Base-by-base conservation (phyloP, 2,888 invertebrate species). In the Sepiola atlantica region DNA sequence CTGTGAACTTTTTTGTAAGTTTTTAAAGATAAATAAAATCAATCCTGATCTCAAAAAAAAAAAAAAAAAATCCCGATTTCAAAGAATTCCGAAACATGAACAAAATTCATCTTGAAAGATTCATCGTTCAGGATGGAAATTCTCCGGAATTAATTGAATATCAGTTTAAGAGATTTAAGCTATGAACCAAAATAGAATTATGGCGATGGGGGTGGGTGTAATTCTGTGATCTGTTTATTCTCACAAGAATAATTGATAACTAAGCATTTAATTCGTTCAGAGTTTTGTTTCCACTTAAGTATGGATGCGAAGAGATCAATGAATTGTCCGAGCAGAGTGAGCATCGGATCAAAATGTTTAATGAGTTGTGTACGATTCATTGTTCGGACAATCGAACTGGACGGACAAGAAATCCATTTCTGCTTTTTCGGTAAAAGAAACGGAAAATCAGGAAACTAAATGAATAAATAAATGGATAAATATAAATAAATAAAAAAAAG, bases 221-320 rank as follows among this genome's bases (percentile, higher is more conserved):
- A 18, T 77, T 77, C n/a, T n/a, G n/a, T 77, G 77, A 77, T 77
- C 77, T 32, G 77, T 77, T 77, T 32, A 77, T 77, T 77, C n/a
- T 77, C n/a, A n/a, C 77, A 32, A n/a, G 32, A 77, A 77, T 77
- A 77, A 77, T 77, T 77, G 77, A 77, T 77, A 77, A 77, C 77
- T 32, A 77, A 77, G 32, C 4, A 16, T n/a, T 77, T 77, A 77
- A n/a, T 77, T 77, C 77, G 14, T 77, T 77, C 10, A 77, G 77
- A 32, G n/a, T 32, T 77, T 77, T n/a, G n/a, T n/a, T 77, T 16
- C n/a, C 4, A n/a, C 16, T 77, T 77, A 16, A 77, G 45, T 45
- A 45, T 45, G 45, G 45, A 45, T 45, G 45, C 45, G 16, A 77
- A 77, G 32, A n/a, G 77, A 77, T 77, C n/a, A 77, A 77, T 77